These are phyloP conservation scores for Oryzias celebensis DNA, from an alignment of 2,113 vertebrate genomes.

Conservation along the genomic window DNA sequence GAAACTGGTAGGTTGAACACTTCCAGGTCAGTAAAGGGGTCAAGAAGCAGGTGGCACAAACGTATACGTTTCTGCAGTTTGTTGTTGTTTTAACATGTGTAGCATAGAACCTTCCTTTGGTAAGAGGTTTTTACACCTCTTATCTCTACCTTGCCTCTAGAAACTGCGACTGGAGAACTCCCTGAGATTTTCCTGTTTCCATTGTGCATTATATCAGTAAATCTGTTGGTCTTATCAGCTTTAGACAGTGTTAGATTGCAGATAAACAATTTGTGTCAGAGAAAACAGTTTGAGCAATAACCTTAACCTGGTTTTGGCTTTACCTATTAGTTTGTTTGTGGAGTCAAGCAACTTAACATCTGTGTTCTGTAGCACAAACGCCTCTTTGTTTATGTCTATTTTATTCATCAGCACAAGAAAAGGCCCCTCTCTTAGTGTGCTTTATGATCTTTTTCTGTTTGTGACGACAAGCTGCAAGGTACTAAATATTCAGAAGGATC, in stretches of 20 bases:
- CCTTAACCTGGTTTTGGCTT: constrained; percentile 31
- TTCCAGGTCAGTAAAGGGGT: constrained; percentile 24
- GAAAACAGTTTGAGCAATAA: constrained; percentile 22
- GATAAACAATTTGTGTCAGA: constrained; percentile 14
- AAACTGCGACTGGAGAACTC: constrained; percentile 9
- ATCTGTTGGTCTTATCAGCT: constrained; percentile 29
- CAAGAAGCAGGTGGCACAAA: constrained; percentile 5
- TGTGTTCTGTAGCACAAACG: not conserved
- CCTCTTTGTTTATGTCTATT: constrained; percentile 1
- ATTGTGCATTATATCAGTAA: not conserved
- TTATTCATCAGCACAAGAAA: not conserved
- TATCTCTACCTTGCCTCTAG: not conserved
- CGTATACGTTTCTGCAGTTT: too few relatives aligned
- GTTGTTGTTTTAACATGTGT: too few relatives aligned
- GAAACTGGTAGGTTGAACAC: constrained; percentile 88
- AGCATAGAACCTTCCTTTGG: too few relatives aligned
- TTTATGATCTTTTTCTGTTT: constrained; percentile 19
- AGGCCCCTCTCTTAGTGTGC: not conserved
- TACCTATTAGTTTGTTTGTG: constrained; percentile 39
- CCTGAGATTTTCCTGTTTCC: constrained; percentile 8
- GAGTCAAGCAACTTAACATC: constrained; percentile 33
- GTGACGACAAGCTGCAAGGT: constrained; percentile 7
- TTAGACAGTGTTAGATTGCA: constrained; percentile 23
- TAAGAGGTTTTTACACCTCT: not conserved
- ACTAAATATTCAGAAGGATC: constrained; percentile 58